Percentiles rank a stretch among this genome's conserved stretches.
These are phyloP conservation scores for Rotaria macrura DNA, from an alignment of 2,888 invertebrate genomes.

Conservation along the genomic window DNA sequence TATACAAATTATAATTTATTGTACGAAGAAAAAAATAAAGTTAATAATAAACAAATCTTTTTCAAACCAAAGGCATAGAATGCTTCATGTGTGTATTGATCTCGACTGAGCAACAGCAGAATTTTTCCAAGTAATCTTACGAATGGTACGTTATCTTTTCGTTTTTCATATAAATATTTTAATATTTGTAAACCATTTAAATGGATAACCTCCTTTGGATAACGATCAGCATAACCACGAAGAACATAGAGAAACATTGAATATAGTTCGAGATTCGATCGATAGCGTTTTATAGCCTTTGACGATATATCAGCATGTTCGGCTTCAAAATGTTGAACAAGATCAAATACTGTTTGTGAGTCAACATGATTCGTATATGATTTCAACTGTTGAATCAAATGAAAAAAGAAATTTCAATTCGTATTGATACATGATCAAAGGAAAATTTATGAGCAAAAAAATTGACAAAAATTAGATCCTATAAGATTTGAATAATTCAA, in stretches of 20 bases:
- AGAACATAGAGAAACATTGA: neutral
- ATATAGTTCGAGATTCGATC: neutral
- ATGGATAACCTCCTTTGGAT: neutral
- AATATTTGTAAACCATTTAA: neutral
- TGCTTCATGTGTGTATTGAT: neutral
- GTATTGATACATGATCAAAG: too few species aligned
- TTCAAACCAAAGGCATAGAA: neutral
- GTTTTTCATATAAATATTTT: neutral
- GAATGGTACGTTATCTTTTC: neutral
- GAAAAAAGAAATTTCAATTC: too few species aligned
- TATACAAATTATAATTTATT: neutral
- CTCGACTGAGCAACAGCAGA: neutral
- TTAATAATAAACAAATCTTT: too few species aligned
- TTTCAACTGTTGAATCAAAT: neutral
- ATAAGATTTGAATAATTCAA: too few species aligned
- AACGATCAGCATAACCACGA: neutral
- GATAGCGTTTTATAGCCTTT: neutral
- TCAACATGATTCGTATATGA: neutral
- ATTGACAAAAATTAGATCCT: too few species aligned
- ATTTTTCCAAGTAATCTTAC: neutral
- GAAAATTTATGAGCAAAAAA: too few species aligned
- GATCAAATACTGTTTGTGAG: neutral
- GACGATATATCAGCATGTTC: neutral
- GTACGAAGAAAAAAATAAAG: too few species aligned
- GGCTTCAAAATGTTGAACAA: neutral